These are phyloP conservation scores for Pseudorectes ferrugineus DNA, from an alignment of 2,113 vertebrate species.

Conservation along the genomic window DNA sequence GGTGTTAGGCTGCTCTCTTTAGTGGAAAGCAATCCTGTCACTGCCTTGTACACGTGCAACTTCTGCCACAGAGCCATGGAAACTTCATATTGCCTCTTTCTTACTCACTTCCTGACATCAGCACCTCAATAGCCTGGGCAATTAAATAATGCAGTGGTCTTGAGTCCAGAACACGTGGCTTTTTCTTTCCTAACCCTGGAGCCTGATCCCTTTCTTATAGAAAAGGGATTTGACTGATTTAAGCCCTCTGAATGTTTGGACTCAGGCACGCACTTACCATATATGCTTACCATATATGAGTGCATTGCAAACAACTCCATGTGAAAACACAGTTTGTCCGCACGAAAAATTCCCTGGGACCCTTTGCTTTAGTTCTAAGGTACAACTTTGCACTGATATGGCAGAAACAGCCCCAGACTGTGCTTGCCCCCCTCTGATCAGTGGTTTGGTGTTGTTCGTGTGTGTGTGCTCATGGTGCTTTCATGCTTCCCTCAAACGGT, in stretches of 20 bases:
- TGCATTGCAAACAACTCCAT: neutral
- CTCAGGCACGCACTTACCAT: neutral
- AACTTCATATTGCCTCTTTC: neutral
- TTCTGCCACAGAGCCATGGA: neutral
- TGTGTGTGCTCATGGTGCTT: neutral
- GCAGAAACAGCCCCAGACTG: neutral
- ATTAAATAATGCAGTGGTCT: neutral
- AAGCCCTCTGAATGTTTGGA: neutral
- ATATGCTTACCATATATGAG: accelerated
- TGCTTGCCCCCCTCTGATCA: neutral
- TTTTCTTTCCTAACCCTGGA: neutral
- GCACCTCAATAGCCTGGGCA: neutral
- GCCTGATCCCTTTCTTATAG: accelerated
- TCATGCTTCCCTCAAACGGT: neutral
- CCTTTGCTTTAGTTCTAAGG: neutral
- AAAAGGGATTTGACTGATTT: neutral
- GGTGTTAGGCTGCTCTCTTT: neutral
- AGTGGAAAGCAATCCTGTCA: neutral
- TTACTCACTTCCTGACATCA: neutral
- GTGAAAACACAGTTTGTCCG: neutral
- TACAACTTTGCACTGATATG: neutral
- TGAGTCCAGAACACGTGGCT: neutral
- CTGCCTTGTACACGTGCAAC: accelerated
- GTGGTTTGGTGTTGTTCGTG: accelerated
- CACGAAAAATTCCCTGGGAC: neutral